These are phyloP conservation scores for Heliconius ethilla DNA, from an alignment of 2,888 invertebrate genomes.

Conservation along the genomic window DNA sequence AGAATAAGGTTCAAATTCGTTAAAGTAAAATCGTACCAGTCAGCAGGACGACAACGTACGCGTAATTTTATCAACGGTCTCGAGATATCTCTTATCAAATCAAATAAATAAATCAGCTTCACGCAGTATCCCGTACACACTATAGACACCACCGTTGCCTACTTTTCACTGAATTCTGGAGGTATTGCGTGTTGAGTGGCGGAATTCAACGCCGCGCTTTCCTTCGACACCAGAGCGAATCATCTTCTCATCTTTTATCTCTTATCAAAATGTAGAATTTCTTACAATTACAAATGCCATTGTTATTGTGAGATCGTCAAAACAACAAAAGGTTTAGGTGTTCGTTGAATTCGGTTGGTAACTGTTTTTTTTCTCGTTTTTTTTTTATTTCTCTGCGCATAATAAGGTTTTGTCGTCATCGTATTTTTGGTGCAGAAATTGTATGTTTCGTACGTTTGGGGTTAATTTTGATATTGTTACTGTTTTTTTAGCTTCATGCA, in stretches of 20 bases:
- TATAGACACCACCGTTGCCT: no score
- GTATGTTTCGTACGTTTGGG: not conserved
- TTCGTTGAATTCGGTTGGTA: not conserved
- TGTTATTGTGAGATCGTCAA: slow-evolving; percentile 23
- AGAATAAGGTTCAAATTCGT: not conserved
- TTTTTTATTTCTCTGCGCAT: not conserved
- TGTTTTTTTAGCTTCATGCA: no score
- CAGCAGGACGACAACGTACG: slow-evolving; percentile 65
- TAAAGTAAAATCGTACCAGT: not conserved
- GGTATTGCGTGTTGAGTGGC: no score
- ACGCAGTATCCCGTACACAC: no score
- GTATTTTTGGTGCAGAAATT: not conserved
- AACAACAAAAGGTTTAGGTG: slow-evolving; percentile 28
- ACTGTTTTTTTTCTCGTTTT: not conserved
- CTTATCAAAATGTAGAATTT: slow-evolving; percentile 48
- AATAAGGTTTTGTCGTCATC: not conserved
- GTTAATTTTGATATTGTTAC: not conserved
- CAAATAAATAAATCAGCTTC: no score
- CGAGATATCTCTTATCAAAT: slow-evolving; percentile 58
- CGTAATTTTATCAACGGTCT: slow-evolving; percentile 72
- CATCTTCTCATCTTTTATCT: no score
- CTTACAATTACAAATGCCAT: slow-evolving; percentile 33
- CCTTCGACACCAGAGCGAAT: no score
- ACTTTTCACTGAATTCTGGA: no score
- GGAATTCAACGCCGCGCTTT: no score